A percentile compares a stretch with the other conserved stretches of the same genome.
These are phyloP conservation scores for Fistularia tabacaria DNA, from an alignment of 2,797 vertebrate species.

Conservation along the genomic window DNA sequence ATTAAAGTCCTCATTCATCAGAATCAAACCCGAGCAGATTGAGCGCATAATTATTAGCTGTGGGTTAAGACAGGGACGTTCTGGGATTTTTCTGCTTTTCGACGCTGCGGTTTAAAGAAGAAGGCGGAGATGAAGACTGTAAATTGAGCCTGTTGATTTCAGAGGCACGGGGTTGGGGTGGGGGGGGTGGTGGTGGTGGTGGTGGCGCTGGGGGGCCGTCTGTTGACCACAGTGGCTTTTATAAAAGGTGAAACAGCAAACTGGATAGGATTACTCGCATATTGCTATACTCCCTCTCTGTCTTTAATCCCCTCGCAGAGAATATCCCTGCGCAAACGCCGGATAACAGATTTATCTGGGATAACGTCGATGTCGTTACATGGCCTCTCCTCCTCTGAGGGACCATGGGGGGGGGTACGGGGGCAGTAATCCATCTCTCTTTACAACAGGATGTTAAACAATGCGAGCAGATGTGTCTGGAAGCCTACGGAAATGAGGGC, in stretches of 20 bases:
- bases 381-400: constrained; percentile 40
- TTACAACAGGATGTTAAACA: constrained; percentile 71
- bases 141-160: constrained; percentile 7
- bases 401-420: constrained; percentile 20
- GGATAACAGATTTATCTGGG: constrained; percentile 75
- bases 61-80: no score
- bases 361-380: constrained; percentile 70
- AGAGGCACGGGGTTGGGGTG: not conserved
- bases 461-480: constrained; percentile 69
- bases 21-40: constrained; percentile 9
- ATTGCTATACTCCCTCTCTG: constrained; percentile 43
- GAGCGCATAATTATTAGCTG: constrained; percentile 10
- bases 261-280: constrained; percentile 54
- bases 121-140: not conserved
- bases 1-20: constrained; percentile 2
- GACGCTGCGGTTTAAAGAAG: not conserved
- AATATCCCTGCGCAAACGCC: constrained; percentile 53
- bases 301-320: constrained; percentile 60
- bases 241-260: constrained; percentile 52
- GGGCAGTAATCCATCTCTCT: constrained; percentile 69
- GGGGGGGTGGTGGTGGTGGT: no score
- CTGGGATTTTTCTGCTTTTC: no score
- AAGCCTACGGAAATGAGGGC: constrained; percentile 69
- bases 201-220: no score
- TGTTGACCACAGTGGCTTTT: constrained; percentile 21